Evolutionary conservation across 2,797 vertebrate genomes (phyloP).

Genomic region (Periophthalmus magnuspinnatus): DNA sequence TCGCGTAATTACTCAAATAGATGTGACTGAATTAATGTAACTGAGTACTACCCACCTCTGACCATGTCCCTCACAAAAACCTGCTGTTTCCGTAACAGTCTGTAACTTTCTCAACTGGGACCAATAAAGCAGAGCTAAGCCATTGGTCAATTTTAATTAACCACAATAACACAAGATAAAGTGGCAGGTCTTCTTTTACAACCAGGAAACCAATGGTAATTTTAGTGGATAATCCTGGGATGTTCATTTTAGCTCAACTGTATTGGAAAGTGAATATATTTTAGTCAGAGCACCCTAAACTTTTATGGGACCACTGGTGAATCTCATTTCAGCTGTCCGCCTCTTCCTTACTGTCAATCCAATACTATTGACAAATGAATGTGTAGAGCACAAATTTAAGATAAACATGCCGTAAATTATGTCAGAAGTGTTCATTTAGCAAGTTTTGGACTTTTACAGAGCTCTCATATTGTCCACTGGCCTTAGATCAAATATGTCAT

Average conservation of each 20-base stretch:
- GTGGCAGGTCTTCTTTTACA: not conserved
- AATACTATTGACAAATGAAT: not conserved
- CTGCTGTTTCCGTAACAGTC: not conserved
- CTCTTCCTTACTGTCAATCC: not conserved
- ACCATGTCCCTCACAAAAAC: too few relatives aligned
- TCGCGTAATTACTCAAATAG: too few relatives aligned
- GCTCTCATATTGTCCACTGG: not conserved
- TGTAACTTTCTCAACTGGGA: not conserved
- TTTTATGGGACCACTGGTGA: not conserved
- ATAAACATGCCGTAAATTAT: not conserved
- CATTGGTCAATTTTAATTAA: constrained; percentile 1
- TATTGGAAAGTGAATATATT: constrained; percentile 9
- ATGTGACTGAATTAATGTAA: too few relatives aligned
- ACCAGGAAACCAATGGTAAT: constrained; percentile 1
- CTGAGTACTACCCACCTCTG: too few relatives aligned
- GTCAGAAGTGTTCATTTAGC: not conserved
- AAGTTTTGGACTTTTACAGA: not conserved
- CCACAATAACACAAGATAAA: not conserved
- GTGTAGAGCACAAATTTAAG: not conserved
- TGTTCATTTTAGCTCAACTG: not conserved
- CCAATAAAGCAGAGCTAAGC: not conserved
- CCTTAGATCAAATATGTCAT: too few relatives aligned
- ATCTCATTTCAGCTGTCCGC: not conserved
- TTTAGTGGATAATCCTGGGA: not conserved
- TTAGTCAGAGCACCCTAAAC: not conserved